Conservation (phyloP, 2,888 invertebrate genomes). For the Selenia dentaria region DNA sequence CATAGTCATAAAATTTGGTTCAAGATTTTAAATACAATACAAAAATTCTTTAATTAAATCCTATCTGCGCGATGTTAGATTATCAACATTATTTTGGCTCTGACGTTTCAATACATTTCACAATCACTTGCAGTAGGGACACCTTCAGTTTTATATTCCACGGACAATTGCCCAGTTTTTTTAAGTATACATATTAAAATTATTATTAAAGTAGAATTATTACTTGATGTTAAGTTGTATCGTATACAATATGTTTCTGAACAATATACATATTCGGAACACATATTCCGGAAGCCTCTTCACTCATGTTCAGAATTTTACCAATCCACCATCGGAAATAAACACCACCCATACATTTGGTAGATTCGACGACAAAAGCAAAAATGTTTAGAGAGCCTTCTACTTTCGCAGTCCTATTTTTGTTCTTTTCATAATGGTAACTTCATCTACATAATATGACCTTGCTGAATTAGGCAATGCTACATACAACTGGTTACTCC, state of each 20-base stretch:
- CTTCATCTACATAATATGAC: constrained; percentile 39
- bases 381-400: too few relatives aligned
- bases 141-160: constrained; percentile 35
- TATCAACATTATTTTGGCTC: constrained; percentile 44
- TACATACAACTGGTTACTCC: constrained; percentile 44
- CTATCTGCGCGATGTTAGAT: constrained; percentile 47
- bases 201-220: too few relatives aligned
- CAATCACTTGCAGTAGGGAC: constrained; percentile 33
- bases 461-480: constrained; percentile 62
- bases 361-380: too few relatives aligned
- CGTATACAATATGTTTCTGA: too few relatives aligned
- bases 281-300: too few relatives aligned
- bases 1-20: constrained; percentile 13
- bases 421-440: constrained; percentile 9
- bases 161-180: constrained; percentile 10
- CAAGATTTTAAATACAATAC: constrained; percentile 24
- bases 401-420: neutral
- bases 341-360: too few relatives aligned
- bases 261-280: too few relatives aligned
- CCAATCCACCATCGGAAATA: too few relatives aligned
- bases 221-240: too few relatives aligned
- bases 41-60: constrained; percentile 31
- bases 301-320: too few relatives aligned
- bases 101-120: constrained; percentile 30
- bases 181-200: neutral